A percentile compares a stretch with the other conserved stretches of the same genome.
Evolutionary conservation across 2,113 vertebrate species (phyloP).

Genomic region (Callopanchax toddi): DNA sequence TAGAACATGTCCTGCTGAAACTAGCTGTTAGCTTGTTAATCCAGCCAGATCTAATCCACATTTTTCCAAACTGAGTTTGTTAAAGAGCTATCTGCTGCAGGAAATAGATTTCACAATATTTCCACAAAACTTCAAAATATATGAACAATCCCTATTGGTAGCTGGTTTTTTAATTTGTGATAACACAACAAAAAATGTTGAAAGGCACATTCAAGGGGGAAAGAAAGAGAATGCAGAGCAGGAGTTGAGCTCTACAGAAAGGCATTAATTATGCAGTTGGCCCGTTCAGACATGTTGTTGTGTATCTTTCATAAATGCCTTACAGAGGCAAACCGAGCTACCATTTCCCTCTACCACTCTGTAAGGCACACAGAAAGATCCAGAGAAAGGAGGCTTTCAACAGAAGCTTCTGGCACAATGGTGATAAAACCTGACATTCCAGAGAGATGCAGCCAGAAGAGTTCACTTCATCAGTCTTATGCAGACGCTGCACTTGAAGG

Average conservation of each 20-base stretch:
- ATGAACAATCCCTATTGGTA: no score
- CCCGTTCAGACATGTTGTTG: constrained; percentile 58
- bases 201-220: constrained; percentile 19
- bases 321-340: constrained; percentile 53
- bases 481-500: constrained; percentile 21
- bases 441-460: constrained; percentile 31
- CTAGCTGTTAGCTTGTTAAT: no score
- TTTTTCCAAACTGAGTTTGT: no score
- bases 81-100: no score
- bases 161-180: no score
- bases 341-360: constrained; percentile 21
- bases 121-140: no score
- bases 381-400: not conserved
- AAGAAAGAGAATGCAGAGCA: constrained; percentile 4
- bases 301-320: constrained; percentile 71
- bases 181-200: constrained; percentile 29
- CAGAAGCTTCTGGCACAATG: constrained; percentile 24
- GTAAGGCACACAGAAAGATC: not conserved
- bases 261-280: constrained; percentile 71
- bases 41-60: no score
- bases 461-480: constrained; percentile 22
- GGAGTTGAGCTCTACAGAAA: constrained; percentile 56
- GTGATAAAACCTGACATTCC: constrained; percentile 40
- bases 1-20: no score
- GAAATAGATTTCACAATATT: no score